Base-by-base conservation (phyloP, 2,888 invertebrate species). In the Acleris emargana region DNA sequence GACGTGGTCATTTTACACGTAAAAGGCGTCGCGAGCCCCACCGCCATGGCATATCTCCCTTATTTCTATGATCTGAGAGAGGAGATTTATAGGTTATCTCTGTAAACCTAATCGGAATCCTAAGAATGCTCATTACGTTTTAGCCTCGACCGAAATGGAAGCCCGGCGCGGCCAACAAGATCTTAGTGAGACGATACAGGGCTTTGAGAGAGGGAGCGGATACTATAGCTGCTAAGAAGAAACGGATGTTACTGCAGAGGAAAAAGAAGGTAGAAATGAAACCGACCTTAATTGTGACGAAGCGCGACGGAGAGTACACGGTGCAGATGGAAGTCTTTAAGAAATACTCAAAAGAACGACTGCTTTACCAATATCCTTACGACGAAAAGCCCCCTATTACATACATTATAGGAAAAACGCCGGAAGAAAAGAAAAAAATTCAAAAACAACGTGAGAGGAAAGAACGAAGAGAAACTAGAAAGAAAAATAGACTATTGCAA, bases 241-340 rank as follows among this genome's bases (percentile, higher is more conserved):
- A 91, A 73, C 79, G 88, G 47, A 90, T 88, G 0, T 67, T 88
- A 79, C 67, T 87, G 81, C 81, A 87, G 63, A 81, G 82, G 20
- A 90, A 88, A 68, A 92, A 90, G 72, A 91, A 91, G 76, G 75
- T 83, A 18, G 92, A 90, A 72, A 77, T 82, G 76, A 90, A 88
- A 74, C 91, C 91, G 7, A 86, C 88, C 2, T 68, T 93, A 28
- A 69, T 87, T 6, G 82, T 92, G 0, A 84, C 79, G 55, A 92
- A 93, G 73, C 73, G 73, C 61, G 84, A 88, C 13, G 92, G 93
- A 32, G 89, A 92, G 71, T 91, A 82, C 63, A 86, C 84, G 3
- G 91, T 93, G 5, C 85, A 87, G 67, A 89, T 93, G 89, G 91
- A 92, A 77, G 89, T 91, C 0, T 88, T 92, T 62, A 91, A 90